A percentile compares a stretch with the other conserved stretches of the same genome.
Conservation (phyloP, 2,113 vertebrate genomes). For the Engraulis encrasicolus region DNA sequence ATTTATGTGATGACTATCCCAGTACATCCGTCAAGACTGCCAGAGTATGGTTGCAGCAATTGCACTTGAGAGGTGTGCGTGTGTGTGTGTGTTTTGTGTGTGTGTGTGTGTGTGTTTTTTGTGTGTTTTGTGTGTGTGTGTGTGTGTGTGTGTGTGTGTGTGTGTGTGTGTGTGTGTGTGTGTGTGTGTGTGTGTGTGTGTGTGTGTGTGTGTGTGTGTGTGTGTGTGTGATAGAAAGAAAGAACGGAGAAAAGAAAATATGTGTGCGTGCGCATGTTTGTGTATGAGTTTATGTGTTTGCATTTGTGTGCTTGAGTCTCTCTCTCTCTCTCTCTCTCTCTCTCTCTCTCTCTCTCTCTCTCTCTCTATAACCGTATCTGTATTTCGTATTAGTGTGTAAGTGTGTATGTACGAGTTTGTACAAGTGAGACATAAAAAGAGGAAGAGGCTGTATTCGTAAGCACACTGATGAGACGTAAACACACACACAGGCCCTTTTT, state of each 20-base stretch:
- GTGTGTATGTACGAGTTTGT: background rate
- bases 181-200: conserved; percentile 4
- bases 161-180: conserved; percentile 2
- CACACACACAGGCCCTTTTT: background rate
- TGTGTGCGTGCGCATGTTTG: background rate
- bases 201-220: conserved; percentile 9
- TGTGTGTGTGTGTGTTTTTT: conserved; percentile 10
- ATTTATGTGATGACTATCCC: background rate
- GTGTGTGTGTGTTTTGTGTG: background rate
- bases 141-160: background rate
- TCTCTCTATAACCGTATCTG: background rate
- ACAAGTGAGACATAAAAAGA: background rate
- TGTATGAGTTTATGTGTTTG: too few species aligned
- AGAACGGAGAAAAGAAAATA: too few species aligned
- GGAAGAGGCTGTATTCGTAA: background rate
- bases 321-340: too few species aligned
- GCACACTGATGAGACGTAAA: background rate
- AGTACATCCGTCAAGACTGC: background rate
- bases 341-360: too few species aligned
- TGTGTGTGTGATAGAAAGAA: too few species aligned
- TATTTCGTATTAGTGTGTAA: background rate
- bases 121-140: too few species aligned
- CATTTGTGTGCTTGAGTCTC: background rate
- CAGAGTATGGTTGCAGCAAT: background rate
- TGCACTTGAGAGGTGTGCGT: background rate